phyloP scores from a whole-genome alignment of 2,888 invertebrate genomes.

The Eupsilia transversa region DNA sequence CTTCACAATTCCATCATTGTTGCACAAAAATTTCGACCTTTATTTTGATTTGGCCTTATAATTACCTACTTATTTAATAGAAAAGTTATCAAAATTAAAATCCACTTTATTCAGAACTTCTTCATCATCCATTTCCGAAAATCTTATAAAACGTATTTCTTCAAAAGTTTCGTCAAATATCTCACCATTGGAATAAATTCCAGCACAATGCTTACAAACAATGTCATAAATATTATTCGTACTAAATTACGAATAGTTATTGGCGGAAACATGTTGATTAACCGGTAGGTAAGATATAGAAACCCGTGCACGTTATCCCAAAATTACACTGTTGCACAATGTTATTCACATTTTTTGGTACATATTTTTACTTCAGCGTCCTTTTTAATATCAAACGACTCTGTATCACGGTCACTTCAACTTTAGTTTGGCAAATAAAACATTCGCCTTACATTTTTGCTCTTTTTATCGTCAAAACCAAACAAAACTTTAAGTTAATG shows the following conservation, averaged over 20 bases:
- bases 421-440: background rate
- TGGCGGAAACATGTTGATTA: slow-evolving; percentile 8
- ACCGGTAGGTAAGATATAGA: background rate
- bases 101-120: background rate
- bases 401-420: background rate
- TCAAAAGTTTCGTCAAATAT: slow-evolving; percentile 17
- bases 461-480: background rate
- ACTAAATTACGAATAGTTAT: slow-evolving; percentile 2
- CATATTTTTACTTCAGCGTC: no score
- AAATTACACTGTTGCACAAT: background rate
- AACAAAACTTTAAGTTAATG: background rate
- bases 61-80: background rate
- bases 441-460: background rate
- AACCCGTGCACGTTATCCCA: background rate
- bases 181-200: slow-evolving; percentile 21
- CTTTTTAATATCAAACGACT: no score
- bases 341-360: no score
- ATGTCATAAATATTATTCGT: slow-evolving; percentile 5
- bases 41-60: background rate
- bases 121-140: background rate
- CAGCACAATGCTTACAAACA: background rate
- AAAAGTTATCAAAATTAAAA: background rate
- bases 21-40: background rate
- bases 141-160: slow-evolving; percentile 25
- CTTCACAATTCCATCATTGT: background rate